Evolutionary conservation across 1,140 invertebrate species (phyloP).

Genomic region (Ips nitidus): DNA sequence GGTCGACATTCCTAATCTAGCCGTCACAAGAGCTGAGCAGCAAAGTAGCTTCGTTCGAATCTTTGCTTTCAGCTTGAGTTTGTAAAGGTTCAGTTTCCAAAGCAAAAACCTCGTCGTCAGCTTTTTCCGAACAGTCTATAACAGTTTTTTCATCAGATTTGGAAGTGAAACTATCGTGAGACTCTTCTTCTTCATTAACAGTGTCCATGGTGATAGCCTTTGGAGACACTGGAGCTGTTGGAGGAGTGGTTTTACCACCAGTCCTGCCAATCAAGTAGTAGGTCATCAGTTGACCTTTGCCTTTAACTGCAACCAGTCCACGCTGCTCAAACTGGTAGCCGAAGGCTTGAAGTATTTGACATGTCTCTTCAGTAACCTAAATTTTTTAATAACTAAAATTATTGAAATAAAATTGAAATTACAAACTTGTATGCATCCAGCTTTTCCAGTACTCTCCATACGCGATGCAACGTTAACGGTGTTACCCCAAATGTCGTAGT

Average conservation of each 20-base stretch:
- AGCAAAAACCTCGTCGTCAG: constrained; percentile 44
- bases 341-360: constrained; percentile 80
- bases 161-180: constrained; percentile 46
- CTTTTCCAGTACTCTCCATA: constrained; percentile 96
- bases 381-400: constrained; percentile 17
- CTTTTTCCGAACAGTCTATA: constrained; percentile 47
- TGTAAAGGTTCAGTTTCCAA: constrained; percentile 36
- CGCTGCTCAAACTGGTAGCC: constrained; percentile 90
- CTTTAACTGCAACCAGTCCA: constrained; percentile 89
- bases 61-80: constrained; percentile 34
- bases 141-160: constrained; percentile 51
- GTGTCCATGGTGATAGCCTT: constrained; percentile 43
- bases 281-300: constrained; percentile 93
- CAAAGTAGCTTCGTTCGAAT: constrained; percentile 35
- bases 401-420: not conserved
- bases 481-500: constrained; percentile 97
- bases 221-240: constrained; percentile 47
- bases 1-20: not conserved
- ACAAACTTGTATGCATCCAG: constrained; percentile 87
- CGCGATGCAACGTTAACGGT: constrained; percentile 94
- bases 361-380: constrained; percentile 91
- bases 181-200: constrained; percentile 49
- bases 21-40: constrained; percentile 37
- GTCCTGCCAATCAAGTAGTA: constrained; percentile 84
- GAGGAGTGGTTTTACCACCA: constrained; percentile 59